Evolutionary conservation across 2,797 vertebrate species (phyloP).

Genomic region (Dicrostonyx torquatus): DNA sequence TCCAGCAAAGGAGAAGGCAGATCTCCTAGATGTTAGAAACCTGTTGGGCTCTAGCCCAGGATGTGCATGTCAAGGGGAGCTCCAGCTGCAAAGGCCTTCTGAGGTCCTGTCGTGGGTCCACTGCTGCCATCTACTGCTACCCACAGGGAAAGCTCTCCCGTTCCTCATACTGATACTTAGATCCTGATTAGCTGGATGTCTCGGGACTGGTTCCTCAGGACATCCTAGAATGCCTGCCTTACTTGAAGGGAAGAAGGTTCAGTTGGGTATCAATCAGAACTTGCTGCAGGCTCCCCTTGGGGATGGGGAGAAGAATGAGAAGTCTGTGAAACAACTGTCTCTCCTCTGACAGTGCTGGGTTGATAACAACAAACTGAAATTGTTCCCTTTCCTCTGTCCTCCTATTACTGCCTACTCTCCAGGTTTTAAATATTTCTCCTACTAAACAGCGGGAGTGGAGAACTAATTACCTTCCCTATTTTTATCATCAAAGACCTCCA

Average conservation of each 20-base stretch:
- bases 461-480: constrained; percentile 26
- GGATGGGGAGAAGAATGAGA: background rate
- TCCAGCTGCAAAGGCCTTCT: background rate
- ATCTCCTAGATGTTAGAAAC: background rate
- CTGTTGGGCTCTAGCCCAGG: background rate
- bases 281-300: background rate
- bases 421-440: background rate
- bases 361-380: background rate
- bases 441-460: background rate
- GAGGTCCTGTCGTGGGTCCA: background rate
- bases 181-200: background rate
- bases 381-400: background rate
- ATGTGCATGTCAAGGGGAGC: background rate
- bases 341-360: background rate
- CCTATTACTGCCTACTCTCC: background rate
- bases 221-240: background rate
- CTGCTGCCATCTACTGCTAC: background rate
- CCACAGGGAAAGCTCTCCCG: background rate
- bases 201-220: background rate
- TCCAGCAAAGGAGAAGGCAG: background rate
- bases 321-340: background rate
- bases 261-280: background rate
- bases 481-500: constrained; percentile 5
- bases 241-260: background rate
- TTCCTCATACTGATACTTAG: background rate